Percentiles rank a stretch among this genome's conserved stretches.
phyloP scores from a whole-genome alignment of 2,113 vertebrate species.

The Corydoras sp. region DNA sequence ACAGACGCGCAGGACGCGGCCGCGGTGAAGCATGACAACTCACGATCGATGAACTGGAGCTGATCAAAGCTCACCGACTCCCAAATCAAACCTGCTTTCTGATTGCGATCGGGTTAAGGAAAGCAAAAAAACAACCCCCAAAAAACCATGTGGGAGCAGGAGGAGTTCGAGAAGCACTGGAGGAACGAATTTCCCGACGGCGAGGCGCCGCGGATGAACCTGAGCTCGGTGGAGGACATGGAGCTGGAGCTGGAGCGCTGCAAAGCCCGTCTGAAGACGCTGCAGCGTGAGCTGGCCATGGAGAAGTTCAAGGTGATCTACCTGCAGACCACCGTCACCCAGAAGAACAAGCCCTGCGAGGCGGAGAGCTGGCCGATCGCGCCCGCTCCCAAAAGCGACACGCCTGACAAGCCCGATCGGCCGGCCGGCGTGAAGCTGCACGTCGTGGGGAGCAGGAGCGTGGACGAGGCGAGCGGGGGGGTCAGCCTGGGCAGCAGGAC shows the following conservation, averaged over 20 bases:
- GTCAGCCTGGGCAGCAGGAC: conserved; percentile 49
- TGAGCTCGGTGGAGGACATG: conserved; percentile 72
- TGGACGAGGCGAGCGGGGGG: conserved; percentile 18
- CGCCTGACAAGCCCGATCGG: background rate
- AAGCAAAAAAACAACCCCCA: too few relatives aligned
- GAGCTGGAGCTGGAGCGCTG: conserved; percentile 77
- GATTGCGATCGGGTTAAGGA: too few relatives aligned
- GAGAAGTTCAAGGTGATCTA: conserved; percentile 87
- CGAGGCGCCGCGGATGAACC: conserved; percentile 69
- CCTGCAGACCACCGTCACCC: conserved; percentile 76
- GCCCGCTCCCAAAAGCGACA: conserved; percentile 10
- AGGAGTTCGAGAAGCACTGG: conserved; percentile 83
- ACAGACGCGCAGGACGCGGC: background rate
- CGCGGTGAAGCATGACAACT: background rate
- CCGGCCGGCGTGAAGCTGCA: conserved; percentile 31
- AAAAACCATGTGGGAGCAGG: conserved; percentile 75
- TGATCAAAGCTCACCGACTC: too few relatives aligned
- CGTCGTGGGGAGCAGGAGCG: conserved; percentile 3
- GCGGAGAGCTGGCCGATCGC: conserved; percentile 21
- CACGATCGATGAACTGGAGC: too few relatives aligned
- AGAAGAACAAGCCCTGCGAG: conserved; percentile 49
- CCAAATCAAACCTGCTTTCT: too few relatives aligned
- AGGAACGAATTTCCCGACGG: conserved; percentile 79
- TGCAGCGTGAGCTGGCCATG: conserved; percentile 78
- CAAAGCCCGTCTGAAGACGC: conserved; percentile 67